Percentiles rank a stretch among this genome's conserved stretches.
phyloP scores from a whole-genome alignment of 2,113 vertebrate species.

The Lynx canadensis region DNA sequence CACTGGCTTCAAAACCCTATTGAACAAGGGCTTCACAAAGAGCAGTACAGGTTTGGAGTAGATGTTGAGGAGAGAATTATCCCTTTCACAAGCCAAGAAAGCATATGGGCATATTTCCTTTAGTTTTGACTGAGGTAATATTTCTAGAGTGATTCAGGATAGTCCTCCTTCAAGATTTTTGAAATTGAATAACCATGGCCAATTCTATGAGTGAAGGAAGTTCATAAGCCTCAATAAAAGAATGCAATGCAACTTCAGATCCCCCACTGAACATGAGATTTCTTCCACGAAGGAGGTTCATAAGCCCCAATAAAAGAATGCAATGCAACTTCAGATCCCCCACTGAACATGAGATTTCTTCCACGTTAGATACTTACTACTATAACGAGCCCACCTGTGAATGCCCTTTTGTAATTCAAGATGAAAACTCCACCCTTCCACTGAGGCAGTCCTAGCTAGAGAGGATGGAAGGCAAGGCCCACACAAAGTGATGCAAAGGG shows the following conservation, averaged over 20 bases:
- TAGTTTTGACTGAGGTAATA: background rate
- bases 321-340: background rate
- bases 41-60: background rate
- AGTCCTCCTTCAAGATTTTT: background rate
- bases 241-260: background rate
- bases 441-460: background rate
- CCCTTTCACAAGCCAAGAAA: background rate
- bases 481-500: background rate
- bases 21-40: background rate
- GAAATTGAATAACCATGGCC: background rate
- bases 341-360: background rate
- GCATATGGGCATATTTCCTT: background rate
- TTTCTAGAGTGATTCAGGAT: background rate
- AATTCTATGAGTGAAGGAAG: background rate
- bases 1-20: background rate
- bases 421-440: background rate
- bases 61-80: background rate
- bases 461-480: background rate
- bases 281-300: background rate
- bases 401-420: background rate
- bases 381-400: background rate
- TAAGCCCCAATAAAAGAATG: background rate
- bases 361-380: background rate
- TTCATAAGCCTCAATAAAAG: background rate
- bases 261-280: background rate